A percentile compares a stretch with the other conserved stretches of the same genome.
Evolutionary conservation across 1,140 invertebrate species (phyloP).

Genomic region (Drosophila nikananu): DNA sequence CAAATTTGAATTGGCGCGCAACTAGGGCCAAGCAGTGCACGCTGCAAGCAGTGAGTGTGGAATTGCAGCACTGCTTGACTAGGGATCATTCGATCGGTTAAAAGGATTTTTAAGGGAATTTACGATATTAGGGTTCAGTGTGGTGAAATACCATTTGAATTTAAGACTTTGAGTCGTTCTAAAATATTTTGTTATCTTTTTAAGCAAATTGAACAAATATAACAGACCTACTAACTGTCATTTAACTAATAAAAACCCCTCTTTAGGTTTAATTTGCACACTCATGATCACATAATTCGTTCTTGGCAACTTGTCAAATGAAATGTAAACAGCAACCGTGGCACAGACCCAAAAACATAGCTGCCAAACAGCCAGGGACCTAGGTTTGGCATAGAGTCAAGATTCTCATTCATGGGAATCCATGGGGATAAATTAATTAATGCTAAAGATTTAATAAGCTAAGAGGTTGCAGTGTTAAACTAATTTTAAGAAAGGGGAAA

Average conservation of each 20-base stretch:
- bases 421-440: slow-evolving; percentile 6
- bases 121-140: neutral
- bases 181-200: neutral
- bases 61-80: neutral
- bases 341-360: slow-evolving; percentile 1
- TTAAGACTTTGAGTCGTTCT: neutral
- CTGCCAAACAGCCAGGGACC: slow-evolving; percentile 16
- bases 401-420: slow-evolving; percentile 20
- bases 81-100: slow-evolving; percentile 5
- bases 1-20: slow-evolving; percentile 13
- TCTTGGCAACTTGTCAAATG: slow-evolving; percentile 28
- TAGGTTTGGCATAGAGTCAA: slow-evolving; percentile 13
- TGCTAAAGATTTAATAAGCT: neutral
- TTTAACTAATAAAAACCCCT: neutral
- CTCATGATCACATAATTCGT: slow-evolving; percentile 1
- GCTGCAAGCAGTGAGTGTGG: slow-evolving; percentile 6
- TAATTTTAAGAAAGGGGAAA: neutral
- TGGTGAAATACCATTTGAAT: neutral
- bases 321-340: slow-evolving; percentile 13
- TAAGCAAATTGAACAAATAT: neutral
- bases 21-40: neutral
- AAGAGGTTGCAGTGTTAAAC: neutral
- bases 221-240: neutral
- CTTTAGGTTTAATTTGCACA: neutral
- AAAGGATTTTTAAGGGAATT: neutral